phyloP scores from a whole-genome alignment of 2,113 vertebrate genomes.

The Rhabdornis inornatus region DNA sequence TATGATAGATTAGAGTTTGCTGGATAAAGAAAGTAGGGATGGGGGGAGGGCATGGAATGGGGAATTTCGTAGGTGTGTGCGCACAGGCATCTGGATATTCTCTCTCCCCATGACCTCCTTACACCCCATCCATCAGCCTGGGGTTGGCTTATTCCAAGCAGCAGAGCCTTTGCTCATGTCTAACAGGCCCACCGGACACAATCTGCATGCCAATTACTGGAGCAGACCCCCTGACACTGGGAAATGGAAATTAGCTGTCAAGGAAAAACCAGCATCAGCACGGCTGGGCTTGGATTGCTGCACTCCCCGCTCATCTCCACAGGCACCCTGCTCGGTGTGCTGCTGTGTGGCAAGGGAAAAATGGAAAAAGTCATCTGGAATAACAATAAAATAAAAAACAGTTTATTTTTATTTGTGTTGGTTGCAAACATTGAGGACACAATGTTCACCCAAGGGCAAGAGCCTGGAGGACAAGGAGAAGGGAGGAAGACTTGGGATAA shows the following conservation, averaged over 20 bases:
- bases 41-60: slow-evolving; percentile 26
- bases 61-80: slow-evolving; percentile 28
- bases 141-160: slow-evolving; percentile 96
- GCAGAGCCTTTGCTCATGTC: slow-evolving; percentile 87
- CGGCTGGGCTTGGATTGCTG: slow-evolving; percentile 69
- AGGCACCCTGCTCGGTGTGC: slow-evolving; percentile 27
- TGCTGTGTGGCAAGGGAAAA: slow-evolving; percentile 74
- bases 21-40: slow-evolving; percentile 73
- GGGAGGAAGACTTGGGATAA: slow-evolving; percentile 78
- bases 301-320: slow-evolving; percentile 56
- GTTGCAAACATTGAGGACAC: slow-evolving; percentile 73
- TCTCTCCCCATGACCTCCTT: slow-evolving; percentile 92
- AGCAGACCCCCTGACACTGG: slow-evolving; percentile 97
- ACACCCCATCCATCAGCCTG: slow-evolving; percentile 95
- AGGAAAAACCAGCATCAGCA: slow-evolving; percentile 75
- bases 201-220: slow-evolving; percentile 99
- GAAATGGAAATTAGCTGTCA: slow-evolving; percentile 98
- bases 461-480: slow-evolving; percentile 30
- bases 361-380: slow-evolving; percentile 89
- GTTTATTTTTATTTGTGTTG: slow-evolving; percentile 81
- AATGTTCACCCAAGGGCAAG: slow-evolving; percentile 81
- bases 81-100: slow-evolving; percentile 53
- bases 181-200: slow-evolving; percentile 94
- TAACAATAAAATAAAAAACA: slow-evolving; percentile 64
- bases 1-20: slow-evolving; percentile 80